phyloP scores from a whole-genome alignment of 2,797 vertebrate genomes.

The Leptatherina wallacei region DNA sequence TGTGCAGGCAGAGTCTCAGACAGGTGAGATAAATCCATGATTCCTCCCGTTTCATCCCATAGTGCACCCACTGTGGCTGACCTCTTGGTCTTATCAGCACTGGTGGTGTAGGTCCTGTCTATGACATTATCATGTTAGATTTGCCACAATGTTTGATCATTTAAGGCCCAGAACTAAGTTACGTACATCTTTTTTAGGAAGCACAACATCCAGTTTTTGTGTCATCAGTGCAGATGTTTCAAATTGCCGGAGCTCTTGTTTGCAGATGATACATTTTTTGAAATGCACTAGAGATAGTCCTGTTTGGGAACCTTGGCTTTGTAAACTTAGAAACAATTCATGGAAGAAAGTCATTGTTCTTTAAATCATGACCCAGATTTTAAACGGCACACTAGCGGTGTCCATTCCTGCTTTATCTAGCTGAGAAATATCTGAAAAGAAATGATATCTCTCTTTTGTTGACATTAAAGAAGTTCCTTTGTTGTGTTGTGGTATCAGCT shows the following conservation, averaged over 20 bases:
- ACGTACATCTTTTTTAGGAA: constrained; percentile 9
- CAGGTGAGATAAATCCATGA: constrained; percentile 84
- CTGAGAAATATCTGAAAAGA: constrained; percentile 21
- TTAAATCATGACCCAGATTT: constrained; percentile 28
- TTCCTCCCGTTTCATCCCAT: neutral
- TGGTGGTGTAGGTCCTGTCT: constrained; percentile 1
- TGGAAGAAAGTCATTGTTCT: constrained; percentile 1
- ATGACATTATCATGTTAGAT: neutral
- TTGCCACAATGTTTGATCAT: constrained; percentile 4
- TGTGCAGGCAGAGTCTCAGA: constrained; percentile 92
- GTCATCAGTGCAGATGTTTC: constrained; percentile 1
- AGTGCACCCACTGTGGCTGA: neutral
- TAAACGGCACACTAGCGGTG: constrained; percentile 5
- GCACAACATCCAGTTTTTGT: constrained; percentile 10
- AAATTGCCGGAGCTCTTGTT: neutral
- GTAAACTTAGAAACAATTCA: constrained; percentile 13
- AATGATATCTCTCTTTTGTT: constrained; percentile 35
- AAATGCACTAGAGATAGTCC: neutral
- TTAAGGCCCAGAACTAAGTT: constrained; percentile 12
- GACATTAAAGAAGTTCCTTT: constrained; percentile 36
- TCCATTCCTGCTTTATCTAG: constrained; percentile 39
- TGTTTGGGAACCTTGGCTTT: constrained; percentile 8
- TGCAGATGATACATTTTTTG: neutral
- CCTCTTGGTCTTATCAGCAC: constrained; percentile 1
- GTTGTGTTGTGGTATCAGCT: constrained; percentile 28